Base-by-base conservation (phyloP, 2,888 invertebrate genomes). In the Orthosia incerta region DNA sequence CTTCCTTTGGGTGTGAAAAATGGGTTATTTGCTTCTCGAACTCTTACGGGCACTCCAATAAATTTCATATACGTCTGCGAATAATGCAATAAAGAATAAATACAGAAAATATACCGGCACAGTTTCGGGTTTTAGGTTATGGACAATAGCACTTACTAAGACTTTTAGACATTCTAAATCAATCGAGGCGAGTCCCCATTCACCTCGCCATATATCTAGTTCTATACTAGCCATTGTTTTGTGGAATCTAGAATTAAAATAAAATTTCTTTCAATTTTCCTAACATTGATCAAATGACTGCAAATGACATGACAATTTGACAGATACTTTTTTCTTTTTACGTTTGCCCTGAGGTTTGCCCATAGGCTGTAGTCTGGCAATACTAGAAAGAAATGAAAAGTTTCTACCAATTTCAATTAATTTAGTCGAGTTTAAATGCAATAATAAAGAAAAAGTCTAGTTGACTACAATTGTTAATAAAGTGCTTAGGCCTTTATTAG, bases 151-250 rank as follows among this genome's bases (percentile, higher is more conserved):
- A 91, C 97, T 97, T 92, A 99, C 98, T 97, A 99, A 96, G 89
- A 98, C 97, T 94, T 98, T 97, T 61, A 99, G 96, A 91, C 98
- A 98, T 91, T 98, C 97, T 76, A 98, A 97, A 96, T 99, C 98
- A 75, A 99, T 97, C 0, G 99, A 98, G 0, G 98, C 98, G 67
- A 99, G 95, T 31, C 98, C 98, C 97, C 98, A 99, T 93, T 98
- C 98, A 26, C 98, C 98, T 90, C 97, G 97, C 97, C 98, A 99
- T 83, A 98, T 97, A 93, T 98, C 97, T 85, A 99, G 94, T 92
- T 97, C 96, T 92, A 96, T 96, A 87, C 88, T 96, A 88, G 94
- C 91, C 95, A 96, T 96, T 86, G 80, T 57, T 84, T 74, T 76
- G 12, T 71, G 63, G 67, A 78, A 70, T 71, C n/a, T 78, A 65